Evolutionary conservation across 2,888 invertebrate genomes (phyloP).

Genomic region (Thera obeliscata): DNA sequence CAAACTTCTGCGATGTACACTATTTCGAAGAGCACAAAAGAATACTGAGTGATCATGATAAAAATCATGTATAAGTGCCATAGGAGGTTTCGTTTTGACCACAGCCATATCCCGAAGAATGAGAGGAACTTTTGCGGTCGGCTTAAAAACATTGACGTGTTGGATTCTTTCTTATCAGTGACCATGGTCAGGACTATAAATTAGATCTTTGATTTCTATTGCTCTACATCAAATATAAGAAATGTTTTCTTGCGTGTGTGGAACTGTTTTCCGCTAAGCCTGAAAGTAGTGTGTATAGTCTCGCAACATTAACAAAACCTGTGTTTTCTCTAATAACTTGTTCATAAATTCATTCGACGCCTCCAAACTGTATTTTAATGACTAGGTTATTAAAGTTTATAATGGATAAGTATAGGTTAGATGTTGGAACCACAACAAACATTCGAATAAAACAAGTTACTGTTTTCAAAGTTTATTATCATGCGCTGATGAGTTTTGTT

Average conservation of each 20-base stretch:
- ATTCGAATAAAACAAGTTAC: not conserved
- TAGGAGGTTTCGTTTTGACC: constrained; percentile 48
- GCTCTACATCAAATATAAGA: too few species aligned
- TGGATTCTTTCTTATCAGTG: constrained; percentile 48
- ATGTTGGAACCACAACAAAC: constrained; percentile 8
- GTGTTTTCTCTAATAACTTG: constrained; percentile 14
- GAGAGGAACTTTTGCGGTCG: constrained; percentile 59
- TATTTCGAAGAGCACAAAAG: constrained; percentile 67
- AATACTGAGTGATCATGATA: constrained; percentile 62
- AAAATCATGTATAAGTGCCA: constrained; percentile 55
- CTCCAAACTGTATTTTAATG: constrained; percentile 16
- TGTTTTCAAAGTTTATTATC: constrained; percentile 11
- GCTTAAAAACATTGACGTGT: constrained; percentile 55
- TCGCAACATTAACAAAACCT: not conserved
- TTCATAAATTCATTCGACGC: constrained; percentile 18
- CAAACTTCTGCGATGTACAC: constrained; percentile 66
- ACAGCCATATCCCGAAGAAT: constrained; percentile 65
- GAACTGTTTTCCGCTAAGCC: not conserved
- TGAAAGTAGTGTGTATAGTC: not conserved
- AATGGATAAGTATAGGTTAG: too few species aligned
- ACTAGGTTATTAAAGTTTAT: not conserved
- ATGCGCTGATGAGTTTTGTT: constrained; percentile 13
- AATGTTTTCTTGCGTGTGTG: not conserved
- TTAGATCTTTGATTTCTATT: not conserved
- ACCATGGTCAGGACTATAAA: not conserved